These are phyloP conservation scores for Mythimna vitellina DNA, from an alignment of 2,888 invertebrate genomes.

Conservation along the genomic window DNA sequence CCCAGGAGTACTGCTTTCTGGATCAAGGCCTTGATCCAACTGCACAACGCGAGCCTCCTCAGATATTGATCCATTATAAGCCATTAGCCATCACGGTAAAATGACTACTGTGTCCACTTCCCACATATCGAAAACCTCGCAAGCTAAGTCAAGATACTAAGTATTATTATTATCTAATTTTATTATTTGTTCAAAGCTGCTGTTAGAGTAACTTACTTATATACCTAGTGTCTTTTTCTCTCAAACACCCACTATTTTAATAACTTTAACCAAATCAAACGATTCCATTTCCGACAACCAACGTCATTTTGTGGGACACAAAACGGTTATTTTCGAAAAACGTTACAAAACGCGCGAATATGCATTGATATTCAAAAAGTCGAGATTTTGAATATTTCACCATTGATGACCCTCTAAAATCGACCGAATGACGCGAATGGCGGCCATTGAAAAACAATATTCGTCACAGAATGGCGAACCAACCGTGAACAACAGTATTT, in stretches of 20 bases:
- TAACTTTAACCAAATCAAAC: neutral
- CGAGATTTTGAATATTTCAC: conserved; percentile 56
- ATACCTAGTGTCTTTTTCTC: no score
- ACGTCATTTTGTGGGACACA: conserved; percentile 17
- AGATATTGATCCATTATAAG: no score
- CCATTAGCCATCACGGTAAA: no score
- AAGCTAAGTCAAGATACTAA: no score
- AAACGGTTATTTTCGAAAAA: conserved; percentile 55
- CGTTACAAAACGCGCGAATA: conserved; percentile 49
- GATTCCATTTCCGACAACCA: conserved; percentile 11
- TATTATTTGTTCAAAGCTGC: no score
- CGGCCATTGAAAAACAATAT: conserved; percentile 59
- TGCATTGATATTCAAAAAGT: conserved; percentile 54
- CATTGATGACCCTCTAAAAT: conserved; percentile 50
- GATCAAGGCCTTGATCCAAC: no score
- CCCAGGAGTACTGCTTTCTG: no score
- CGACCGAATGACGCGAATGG: conserved; percentile 49
- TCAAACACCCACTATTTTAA: neutral
- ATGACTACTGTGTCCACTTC: no score
- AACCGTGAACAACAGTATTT: conserved; percentile 48
- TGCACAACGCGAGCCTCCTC: no score
- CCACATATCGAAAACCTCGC: no score
- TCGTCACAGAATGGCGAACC: conserved; percentile 46
- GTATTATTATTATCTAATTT: no score
- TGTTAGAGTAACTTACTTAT: no score